Evolutionary conservation across 2,888 invertebrate species (phyloP).

Genomic region (Caenorhabditis sinica): DNA sequence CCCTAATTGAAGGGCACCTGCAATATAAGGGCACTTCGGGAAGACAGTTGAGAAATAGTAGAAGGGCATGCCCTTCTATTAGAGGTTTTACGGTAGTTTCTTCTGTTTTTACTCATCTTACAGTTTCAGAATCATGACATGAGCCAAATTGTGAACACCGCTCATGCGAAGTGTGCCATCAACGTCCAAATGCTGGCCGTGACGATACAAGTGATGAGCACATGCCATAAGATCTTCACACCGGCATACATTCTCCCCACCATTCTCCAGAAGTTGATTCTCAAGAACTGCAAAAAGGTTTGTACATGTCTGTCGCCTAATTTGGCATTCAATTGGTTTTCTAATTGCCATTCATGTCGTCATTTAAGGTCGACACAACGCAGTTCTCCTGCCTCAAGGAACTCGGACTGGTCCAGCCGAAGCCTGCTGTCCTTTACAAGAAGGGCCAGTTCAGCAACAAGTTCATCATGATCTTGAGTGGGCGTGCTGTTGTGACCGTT

Average conservation of each 20-base stretch:
- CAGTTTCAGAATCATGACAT: conserved; percentile 77
- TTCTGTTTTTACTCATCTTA: no score
- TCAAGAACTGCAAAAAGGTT: conserved; percentile 88
- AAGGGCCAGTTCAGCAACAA: conserved; percentile 89
- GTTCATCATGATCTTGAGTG: conserved; percentile 96
- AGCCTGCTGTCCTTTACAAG: conserved; percentile 83
- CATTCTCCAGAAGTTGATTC: conserved; percentile 91
- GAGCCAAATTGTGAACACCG: conserved; percentile 72
- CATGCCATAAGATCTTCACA: conserved; percentile 70
- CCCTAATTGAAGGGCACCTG: no score
- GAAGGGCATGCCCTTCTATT: no score
- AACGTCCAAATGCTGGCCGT: conserved; percentile 81
- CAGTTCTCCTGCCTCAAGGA: conserved; percentile 79
- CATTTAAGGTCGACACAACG: conserved; percentile 78
- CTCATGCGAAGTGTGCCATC: conserved; percentile 74
- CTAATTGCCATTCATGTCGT: conserved; percentile 28
- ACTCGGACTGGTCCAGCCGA: conserved; percentile 75
- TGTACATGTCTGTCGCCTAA: conserved; percentile 24
- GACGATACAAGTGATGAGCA: conserved; percentile 66
- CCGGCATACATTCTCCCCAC: conserved; percentile 73
- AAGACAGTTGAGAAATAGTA: no score
- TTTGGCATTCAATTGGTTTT: conserved; percentile 21
- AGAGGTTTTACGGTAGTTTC: no score
- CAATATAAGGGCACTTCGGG: no score
- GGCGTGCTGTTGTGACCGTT: conserved; percentile 92